Evolutionary conservation across 2,797 vertebrate species (phyloP), one percentile per base, ranked within the genome.

Genomic region (Bovichtus variegatus): DNA sequence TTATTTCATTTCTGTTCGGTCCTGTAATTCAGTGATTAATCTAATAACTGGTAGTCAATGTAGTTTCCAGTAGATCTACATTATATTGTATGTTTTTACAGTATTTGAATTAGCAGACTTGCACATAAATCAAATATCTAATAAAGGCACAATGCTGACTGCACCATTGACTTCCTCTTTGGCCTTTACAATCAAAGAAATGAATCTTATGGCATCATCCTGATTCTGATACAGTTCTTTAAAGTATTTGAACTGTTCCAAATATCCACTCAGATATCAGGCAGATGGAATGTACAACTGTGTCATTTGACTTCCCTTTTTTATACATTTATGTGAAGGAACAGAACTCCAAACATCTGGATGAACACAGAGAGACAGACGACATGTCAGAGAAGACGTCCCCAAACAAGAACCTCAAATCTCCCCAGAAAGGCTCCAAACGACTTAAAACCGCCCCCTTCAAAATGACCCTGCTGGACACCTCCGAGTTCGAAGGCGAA

Each of bases 391-490:
- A 98, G 89, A 97, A 95, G 91, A 98, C 95, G 6, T 99, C 98
- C 0, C 97, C 97, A 9, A 97, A 96, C 92, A 98, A 96, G 92
- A 97, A 94, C 83, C 96, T 97, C 87, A 98, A 97, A 84, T 99
- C 98, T 0, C 98, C 98, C 3, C 97, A 98, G 92, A 99, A 97
- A 94, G 93, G 94, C 70, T 96, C 95, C 87, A 99, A 98, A 83
- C 97, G 97, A 44, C 93, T 96, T 41, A 99, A 99, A 95, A 97
- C 95, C 0, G 72, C 92, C 47, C 89, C 96, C 62, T 99, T 98
- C 94, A 98, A 96, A 90, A 95, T 99, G 87, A 96, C 96, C 10
- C 95, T 99, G 81, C 93, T 99, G 19, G 98, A 99, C 86, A 94
- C 95, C 36, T 95, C 97, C 0, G 96, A 97, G 78, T 98, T 96